A percentile compares a stretch with the other conserved stretches of the same genome.
These are phyloP conservation scores for Baronia brevicornis DNA, from an alignment of 2,888 invertebrate species.

Conservation along the genomic window DNA sequence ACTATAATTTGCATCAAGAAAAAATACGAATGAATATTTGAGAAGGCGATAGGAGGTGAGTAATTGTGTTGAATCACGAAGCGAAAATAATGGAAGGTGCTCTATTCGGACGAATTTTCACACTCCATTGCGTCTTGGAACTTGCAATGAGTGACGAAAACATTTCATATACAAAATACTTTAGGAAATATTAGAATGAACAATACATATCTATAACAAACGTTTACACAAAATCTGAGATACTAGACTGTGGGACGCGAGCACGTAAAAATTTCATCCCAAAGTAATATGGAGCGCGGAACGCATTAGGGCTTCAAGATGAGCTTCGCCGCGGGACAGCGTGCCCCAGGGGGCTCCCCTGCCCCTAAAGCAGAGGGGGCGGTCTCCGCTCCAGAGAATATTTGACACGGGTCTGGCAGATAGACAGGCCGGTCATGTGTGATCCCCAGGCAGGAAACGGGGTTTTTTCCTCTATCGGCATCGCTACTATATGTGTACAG, in stretches of 20 bases:
- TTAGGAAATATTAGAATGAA: conserved; percentile 26
- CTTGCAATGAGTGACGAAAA: conserved; percentile 64
- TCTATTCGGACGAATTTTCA: conserved; percentile 65
- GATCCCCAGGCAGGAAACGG: conserved; percentile 71
- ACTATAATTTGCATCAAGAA: conserved; percentile 70
- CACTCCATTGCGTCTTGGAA: conserved; percentile 53
- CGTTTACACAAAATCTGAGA: conserved; percentile 19
- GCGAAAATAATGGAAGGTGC: conserved; percentile 75
- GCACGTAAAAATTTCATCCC: conserved; percentile 67
- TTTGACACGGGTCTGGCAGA: conserved; percentile 77
- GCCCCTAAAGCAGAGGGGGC: conserved; percentile 53
- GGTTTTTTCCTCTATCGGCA: conserved; percentile 70
- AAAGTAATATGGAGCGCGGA: conserved; percentile 58
- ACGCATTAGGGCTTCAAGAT: conserved; percentile 73
- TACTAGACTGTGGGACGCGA: conserved; percentile 24
- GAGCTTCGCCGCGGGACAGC: conserved; percentile 74
- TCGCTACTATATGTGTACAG: conserved; percentile 51
- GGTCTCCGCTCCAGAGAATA: conserved; percentile 75
- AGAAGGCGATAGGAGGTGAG: conserved; percentile 72
- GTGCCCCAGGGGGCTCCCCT: conserved; percentile 64
- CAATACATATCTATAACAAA: conserved; percentile 2
- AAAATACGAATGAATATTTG: conserved; percentile 74
- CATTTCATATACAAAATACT: conserved; percentile 48
- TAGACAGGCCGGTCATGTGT: conserved; percentile 76
- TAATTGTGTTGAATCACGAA: conserved; percentile 73